Evolutionary conservation across 2,113 vertebrate genomes (phyloP).

Genomic region (Trogon surrucura): DNA sequence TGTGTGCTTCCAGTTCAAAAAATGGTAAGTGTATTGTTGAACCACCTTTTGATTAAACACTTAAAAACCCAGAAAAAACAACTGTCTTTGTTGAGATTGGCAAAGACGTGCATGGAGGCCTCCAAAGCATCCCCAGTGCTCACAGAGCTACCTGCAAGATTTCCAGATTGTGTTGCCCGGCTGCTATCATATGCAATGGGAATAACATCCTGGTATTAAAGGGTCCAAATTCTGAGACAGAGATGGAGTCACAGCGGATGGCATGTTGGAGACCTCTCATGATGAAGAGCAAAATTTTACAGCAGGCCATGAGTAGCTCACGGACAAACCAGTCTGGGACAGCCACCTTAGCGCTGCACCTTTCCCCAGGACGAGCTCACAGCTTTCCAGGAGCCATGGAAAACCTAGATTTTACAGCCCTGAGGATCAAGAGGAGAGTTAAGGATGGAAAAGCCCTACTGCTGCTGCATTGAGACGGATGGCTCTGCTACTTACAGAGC

Average conservation of each 20-base stretch:
- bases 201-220: neutral
- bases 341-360: fast-evolving
- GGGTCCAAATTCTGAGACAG: neutral
- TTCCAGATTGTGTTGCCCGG: neutral
- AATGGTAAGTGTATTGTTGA: neutral
- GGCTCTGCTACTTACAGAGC: neutral
- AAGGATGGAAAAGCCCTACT: neutral
- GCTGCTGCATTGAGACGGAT: fast-evolving
- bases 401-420: neutral
- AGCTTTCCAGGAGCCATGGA: neutral
- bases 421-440: neutral
- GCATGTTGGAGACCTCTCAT: neutral
- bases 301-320: neutral
- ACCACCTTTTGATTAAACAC: slow-evolving; percentile 4
- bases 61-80: slow-evolving; percentile 23
- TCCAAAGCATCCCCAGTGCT: neutral
- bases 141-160: neutral
- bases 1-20: neutral
- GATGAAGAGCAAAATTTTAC: neutral
- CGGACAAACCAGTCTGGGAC: neutral
- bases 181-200: neutral
- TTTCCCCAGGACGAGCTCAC: neutral
- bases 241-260: neutral
- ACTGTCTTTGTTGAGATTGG: neutral
- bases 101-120: neutral